Evolutionary conservation across 37 sponge, comb jelly and placozoan species (phyloP), one percentile per base, ranked within the genome.

Genomic region (Aplysina aerophoba): DNA sequence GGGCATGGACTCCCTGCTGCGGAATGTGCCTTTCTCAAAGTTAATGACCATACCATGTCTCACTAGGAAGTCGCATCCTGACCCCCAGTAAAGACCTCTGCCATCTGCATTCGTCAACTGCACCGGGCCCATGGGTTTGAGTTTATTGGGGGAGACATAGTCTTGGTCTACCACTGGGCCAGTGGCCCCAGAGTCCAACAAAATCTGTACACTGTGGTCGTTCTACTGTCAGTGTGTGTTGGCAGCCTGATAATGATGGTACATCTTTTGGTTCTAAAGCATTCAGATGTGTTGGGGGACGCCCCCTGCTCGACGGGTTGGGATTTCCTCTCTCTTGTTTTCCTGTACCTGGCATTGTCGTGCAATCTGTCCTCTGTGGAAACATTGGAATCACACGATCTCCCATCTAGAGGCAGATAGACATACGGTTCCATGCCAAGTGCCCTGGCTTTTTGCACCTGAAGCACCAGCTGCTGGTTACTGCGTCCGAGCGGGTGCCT

Each of bases 51-150:
- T 15, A 19, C 59, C 64, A 62, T 13, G 64, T 27, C 28, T 11
- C 27, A 27, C 28, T 20, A 58, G 12, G 28, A 62, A 62, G 64
- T 62, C 59, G 19, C 59, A 58, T 58, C 59, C 59, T n/a, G n/a
- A n/a, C n/a, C n/a, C n/a, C n/a, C n/a, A n/a, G n/a, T 16, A 27
- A 36, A 73, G 39, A 27, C 50, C 50, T 38, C 79, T 78, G 50
- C 79, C 54, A 78, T 78, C 79, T 15, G 79, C 50, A 78, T 38
- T 78, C n/a, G 40, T 55, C 1, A 78, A 19, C 5, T 38, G 31
- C 3, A 28, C 50, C 3, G 50, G 54, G 55, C 50, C 40, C 39
- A 78, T 6, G 25, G 79, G 22, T 44, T 8, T 24, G 20, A 78
- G 39, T 36, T 78, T 78, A 15, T 4, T 27, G 16, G 79, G 54